Evolutionary conservation across 2,888 invertebrate species (phyloP).

Genomic region (Morpho deidamia): DNA sequence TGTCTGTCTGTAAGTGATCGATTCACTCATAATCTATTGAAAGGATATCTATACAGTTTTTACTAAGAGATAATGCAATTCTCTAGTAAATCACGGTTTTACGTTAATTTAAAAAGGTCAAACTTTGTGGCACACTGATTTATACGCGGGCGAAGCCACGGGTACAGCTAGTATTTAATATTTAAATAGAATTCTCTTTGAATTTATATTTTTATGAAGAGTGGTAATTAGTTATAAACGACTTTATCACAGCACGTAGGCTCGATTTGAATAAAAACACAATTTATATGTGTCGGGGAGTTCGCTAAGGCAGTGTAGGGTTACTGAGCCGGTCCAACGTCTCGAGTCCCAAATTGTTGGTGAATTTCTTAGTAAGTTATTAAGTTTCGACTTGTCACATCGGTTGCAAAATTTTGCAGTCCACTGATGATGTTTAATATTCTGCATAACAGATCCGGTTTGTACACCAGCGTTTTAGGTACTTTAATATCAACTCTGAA

Average conservation of each 20-base stretch:
- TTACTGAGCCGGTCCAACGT: constrained; percentile 68
- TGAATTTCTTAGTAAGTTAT: constrained; percentile 77
- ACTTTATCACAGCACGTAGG: constrained; percentile 71
- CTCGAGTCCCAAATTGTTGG: constrained; percentile 73
- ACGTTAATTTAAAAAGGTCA: no score
- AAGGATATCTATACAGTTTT: no score
- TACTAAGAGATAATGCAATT: no score
- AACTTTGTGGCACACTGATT: no score
- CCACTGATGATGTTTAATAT: constrained; percentile 39
- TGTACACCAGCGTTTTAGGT: constrained; percentile 2
- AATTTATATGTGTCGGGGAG: constrained; percentile 75
- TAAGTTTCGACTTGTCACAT: constrained; percentile 77
- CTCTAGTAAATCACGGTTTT: no score
- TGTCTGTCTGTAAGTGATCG: no score
- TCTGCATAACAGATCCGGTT: constrained; percentile 25
- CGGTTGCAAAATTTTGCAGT: constrained; percentile 72
- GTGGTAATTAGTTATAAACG: constrained; percentile 71
- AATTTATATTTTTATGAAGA: constrained; percentile 32
- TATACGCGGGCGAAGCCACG: no score
- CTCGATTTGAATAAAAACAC: constrained; percentile 77
- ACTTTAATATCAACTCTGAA: background rate
- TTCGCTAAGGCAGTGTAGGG: constrained; percentile 67
- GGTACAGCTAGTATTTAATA: background rate
- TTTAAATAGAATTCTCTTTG: constrained; percentile 44
- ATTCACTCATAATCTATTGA: no score